Conservation (phyloP, 2,113 vertebrate genomes). For the Sebastes schlegelii region DNA sequence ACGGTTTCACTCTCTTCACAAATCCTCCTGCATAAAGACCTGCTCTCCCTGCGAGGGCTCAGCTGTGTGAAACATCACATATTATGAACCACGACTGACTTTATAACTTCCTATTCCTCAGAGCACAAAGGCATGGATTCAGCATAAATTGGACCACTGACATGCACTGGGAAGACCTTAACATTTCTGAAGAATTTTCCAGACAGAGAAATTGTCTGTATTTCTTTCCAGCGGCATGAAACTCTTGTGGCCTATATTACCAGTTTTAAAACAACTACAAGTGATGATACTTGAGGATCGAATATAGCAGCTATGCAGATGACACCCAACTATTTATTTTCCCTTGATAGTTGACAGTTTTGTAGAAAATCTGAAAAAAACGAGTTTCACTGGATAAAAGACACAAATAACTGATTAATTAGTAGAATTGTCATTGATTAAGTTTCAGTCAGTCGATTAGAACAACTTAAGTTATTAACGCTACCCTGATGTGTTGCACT, state of each 20-base stretch:
- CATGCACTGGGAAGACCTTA: not conserved
- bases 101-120: not conserved
- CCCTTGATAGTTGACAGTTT: not conserved
- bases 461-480: not conserved
- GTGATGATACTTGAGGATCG: not conserved
- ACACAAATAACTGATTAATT: not conserved
- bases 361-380: not conserved
- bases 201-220: not conserved
- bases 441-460: too few relatives aligned
- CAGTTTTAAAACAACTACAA: not conserved
- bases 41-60: not conserved
- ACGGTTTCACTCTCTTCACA: not conserved
- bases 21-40: conserved; percentile 6
- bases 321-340: not conserved
- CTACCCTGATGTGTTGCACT: not conserved
- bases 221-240: not conserved
- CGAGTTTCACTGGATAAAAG: too few relatives aligned
- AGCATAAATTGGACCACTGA: not conserved
- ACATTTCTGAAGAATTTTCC: too few relatives aligned
- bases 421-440: too few relatives aligned
- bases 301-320: not conserved
- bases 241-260: too few relatives aligned
- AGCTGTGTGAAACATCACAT: conserved; percentile 4
- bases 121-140: not conserved
- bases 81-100: not conserved